A percentile compares a stretch with the other conserved stretches of the same genome.
Conservation (phyloP, 1,140 invertebrate species). For the Panagrolaimus sp. region DNA sequence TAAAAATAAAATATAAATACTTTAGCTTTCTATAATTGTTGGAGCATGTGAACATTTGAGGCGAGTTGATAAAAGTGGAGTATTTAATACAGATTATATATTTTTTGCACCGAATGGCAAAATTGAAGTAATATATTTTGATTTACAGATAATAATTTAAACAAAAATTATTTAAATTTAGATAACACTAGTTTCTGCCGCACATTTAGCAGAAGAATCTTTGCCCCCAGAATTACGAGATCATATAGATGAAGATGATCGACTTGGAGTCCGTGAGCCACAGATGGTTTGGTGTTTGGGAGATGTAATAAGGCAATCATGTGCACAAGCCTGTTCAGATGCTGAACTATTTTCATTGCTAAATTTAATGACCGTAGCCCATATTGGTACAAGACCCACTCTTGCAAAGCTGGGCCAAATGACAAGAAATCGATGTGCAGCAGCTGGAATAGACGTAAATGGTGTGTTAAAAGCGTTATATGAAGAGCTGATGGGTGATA, state of each 20-base stretch:
- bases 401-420: slow-evolving; percentile 38
- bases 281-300: slow-evolving; percentile 40
- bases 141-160: neutral
- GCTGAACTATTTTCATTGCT: slow-evolving; percentile 32
- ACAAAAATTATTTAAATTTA: neutral
- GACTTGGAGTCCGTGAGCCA: slow-evolving; percentile 5
- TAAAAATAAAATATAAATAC: neutral
- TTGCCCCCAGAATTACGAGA: slow-evolving; percentile 28
- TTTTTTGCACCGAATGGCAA: slow-evolving; percentile 35
- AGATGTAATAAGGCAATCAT: slow-evolving; percentile 20
- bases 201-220: slow-evolving; percentile 20
- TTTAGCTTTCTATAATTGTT: slow-evolving; percentile 25
- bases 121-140: slow-evolving; percentile 28
- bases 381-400: slow-evolving; percentile 35
- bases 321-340: slow-evolving; percentile 20
- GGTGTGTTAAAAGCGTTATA: slow-evolving; percentile 25
- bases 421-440: slow-evolving; percentile 26
- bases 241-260: neutral
- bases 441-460: slow-evolving; percentile 14
- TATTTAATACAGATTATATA: slow-evolving; percentile 27
- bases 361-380: slow-evolving; percentile 40
- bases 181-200: neutral
- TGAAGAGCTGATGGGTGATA: slow-evolving; percentile 36
- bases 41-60: slow-evolving; percentile 25
- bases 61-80: slow-evolving; percentile 1